Conservation (phyloP, 1,140 invertebrate species). For the Drosophila pachea region DNA sequence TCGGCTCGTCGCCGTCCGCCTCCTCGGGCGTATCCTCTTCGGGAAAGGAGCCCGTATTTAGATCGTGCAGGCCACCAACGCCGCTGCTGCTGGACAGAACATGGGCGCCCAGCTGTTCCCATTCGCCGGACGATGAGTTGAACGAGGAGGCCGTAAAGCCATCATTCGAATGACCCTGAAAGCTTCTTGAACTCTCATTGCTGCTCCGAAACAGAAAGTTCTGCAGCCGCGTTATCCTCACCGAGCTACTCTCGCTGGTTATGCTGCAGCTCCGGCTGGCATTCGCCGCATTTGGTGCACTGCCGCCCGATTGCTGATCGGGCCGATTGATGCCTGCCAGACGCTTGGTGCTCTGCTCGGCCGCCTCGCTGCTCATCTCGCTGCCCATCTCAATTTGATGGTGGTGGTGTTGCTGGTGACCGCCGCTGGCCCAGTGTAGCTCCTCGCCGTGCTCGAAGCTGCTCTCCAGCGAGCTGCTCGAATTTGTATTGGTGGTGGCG, state of each 20-base stretch:
- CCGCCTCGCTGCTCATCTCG: conserved; percentile 60
- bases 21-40: conserved; percentile 59
- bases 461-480: conserved; percentile 72
- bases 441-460: conserved; percentile 64
- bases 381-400: conserved; percentile 59
- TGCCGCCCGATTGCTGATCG: conserved; percentile 21
- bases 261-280: conserved; percentile 70
- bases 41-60: conserved; percentile 61
- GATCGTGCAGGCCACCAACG: conserved; percentile 47
- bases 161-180: conserved; percentile 72
- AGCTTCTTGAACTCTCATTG: conserved; percentile 71
- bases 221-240: conserved; percentile 65
- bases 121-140: conserved; percentile 74
- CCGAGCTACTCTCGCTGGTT: conserved; percentile 74
- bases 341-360: conserved; percentile 31
- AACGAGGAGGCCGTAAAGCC: conserved; percentile 73
- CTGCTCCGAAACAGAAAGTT: conserved; percentile 77
- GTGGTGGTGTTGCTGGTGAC: too few species aligned
- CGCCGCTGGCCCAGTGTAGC: conserved; percentile 61
- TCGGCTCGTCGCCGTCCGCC: conserved; percentile 27
- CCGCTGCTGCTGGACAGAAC: conserved; percentile 44
- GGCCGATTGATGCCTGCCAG: conserved; percentile 16
- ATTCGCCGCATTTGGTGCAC: conserved; percentile 8
- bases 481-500: conserved; percentile 68
- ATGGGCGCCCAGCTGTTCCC: conserved; percentile 69